Evolutionary conservation across 2,113 vertebrate species (phyloP).

Genomic region (Pontoporia blainvillei): DNA sequence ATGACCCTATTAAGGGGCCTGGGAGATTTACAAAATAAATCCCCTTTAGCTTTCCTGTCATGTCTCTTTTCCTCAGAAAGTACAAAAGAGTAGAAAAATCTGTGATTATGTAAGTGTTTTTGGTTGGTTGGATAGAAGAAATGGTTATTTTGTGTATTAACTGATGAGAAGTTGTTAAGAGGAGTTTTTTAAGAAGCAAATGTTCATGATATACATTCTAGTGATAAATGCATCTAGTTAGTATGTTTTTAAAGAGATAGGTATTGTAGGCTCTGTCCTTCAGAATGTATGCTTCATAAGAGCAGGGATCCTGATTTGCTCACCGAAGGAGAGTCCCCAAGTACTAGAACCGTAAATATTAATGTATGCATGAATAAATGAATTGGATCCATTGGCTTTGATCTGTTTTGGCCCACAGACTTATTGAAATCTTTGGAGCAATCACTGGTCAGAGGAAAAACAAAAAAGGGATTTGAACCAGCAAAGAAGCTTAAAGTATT

Average conservation of each 20-base stretch:
- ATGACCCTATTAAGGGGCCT: background rate
- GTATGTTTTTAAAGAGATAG: background rate
- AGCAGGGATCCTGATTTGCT: slow-evolving; percentile 3
- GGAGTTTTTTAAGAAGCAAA: slow-evolving; percentile 3
- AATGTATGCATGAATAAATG: background rate
- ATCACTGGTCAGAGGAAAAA: background rate
- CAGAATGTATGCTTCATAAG: background rate
- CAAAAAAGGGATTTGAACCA: background rate
- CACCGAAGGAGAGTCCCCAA: background rate
- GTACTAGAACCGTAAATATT: background rate
- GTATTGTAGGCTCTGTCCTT: background rate
- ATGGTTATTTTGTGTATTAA: background rate
- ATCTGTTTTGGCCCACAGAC: background rate
- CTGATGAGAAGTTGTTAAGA: background rate
- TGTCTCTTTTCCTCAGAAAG: slow-evolving; percentile 16
- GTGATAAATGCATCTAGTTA: background rate
- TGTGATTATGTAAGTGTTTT: background rate
- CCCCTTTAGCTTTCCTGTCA: background rate
- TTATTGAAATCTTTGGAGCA: background rate
- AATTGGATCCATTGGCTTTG: background rate
- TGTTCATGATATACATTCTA: background rate
- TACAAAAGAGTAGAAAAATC: background rate
- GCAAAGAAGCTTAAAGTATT: background rate
- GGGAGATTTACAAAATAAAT: background rate
- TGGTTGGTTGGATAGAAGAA: background rate